Base-by-base conservation (phyloP, 1,140 invertebrate genomes). In the Helicorthomorpha holstii region DNA sequence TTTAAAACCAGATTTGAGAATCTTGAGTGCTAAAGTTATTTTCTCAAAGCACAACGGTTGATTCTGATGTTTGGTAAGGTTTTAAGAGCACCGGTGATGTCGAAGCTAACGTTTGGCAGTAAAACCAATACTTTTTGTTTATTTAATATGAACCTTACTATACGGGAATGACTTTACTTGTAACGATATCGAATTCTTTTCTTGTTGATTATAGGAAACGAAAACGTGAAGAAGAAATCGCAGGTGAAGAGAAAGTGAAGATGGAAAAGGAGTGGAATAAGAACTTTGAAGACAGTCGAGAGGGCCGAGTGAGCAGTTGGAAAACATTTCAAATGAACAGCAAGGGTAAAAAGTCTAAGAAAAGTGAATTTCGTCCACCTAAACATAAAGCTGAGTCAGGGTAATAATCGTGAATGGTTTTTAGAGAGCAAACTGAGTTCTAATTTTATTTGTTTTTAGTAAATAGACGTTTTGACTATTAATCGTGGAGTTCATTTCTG, bases 271-370 rank as follows among this genome's bases (percentile, higher is more conserved):
- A 96, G 68, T 97, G 92, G 91, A 83, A 93, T 55, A 90, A 93
- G 63, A 98, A 97, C 72, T 98, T 93, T 75, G 93, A 98, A 71
- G 84, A 93, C 73, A 93, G 88, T 46, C 75, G 92, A 58, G 87
- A 94, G 72, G 90, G 82, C 50, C 72, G 92, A 57, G 91, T 97
- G 0, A 84, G 91, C 51, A 95, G 89, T 67, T 97, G 92, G 93
- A 88, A 95, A 65, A 83, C 77, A 42, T 96, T 95, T 66, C 85
- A 93, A 64, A 82, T 66, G 81, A 27, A 80, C 77, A 45, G 52
- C 43, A 59, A 67, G 53, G 67, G 75, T 74, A 59, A 74, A 72
- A 51, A 77, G 73, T 55, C 82, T 83, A 62, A 75, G 75, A 57
- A 51, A 21, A 50, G 53, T 38, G 63, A 55, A 4, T 92, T 95